Evolutionary conservation across 2,888 invertebrate genomes (phyloP).

Genomic region (Hermaeophaga mercurialis): DNA sequence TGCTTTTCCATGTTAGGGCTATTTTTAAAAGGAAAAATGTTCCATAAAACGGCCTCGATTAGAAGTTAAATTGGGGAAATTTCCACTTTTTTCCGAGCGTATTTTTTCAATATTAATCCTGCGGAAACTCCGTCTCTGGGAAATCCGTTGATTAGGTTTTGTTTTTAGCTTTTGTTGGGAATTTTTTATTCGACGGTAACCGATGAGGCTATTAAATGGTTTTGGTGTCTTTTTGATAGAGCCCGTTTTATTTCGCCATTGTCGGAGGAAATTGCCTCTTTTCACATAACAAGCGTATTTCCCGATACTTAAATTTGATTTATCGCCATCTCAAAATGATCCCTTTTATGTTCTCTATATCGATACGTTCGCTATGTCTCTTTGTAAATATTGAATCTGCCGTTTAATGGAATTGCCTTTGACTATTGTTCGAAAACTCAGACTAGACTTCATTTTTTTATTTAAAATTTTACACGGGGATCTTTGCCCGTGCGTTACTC

Average conservation of each 20-base stretch:
- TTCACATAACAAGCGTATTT: slow-evolving; percentile 40
- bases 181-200: slow-evolving; percentile 35
- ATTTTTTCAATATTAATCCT: no score
- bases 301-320: slow-evolving; percentile 40
- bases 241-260: slow-evolving; percentile 36
- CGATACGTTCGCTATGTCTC: slow-evolving; percentile 23
- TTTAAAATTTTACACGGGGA: no score
- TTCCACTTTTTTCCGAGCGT: no score
- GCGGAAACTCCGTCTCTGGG: slow-evolving; percentile 22
- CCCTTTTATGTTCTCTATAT: slow-evolving; percentile 34
- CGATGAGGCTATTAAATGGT: slow-evolving; percentile 41
- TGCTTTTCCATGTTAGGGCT: no score
- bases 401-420: slow-evolving; percentile 9
- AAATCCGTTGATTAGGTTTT: slow-evolving; percentile 47
- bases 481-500: no score
- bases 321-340: slow-evolving; percentile 31
- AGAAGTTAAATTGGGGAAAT: no score
- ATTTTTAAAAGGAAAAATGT: no score
- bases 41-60: no score
- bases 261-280: slow-evolving; percentile 38
- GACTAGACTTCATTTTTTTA: no score
- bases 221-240: slow-evolving; percentile 42
- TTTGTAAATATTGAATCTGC: slow-evolving; percentile 24
- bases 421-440: background rate
- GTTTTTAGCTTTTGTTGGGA: slow-evolving; percentile 45